These are phyloP conservation scores for Mythimna impura DNA, from an alignment of 2,888 invertebrate species.

Conservation along the genomic window DNA sequence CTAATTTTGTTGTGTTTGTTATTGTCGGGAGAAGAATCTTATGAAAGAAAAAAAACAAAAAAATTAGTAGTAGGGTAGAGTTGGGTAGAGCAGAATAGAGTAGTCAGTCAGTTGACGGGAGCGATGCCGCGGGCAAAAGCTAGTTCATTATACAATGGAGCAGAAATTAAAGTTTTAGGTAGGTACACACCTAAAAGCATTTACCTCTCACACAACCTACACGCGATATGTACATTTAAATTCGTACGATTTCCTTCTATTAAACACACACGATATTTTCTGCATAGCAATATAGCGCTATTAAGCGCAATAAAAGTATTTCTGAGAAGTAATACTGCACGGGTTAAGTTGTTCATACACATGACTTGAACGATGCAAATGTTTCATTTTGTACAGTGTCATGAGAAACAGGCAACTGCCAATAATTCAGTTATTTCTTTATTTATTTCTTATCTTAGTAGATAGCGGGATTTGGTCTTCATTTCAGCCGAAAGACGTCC, in stretches of 20 bases:
- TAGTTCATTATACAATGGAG: neutral
- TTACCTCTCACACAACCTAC: slow-evolving; percentile 3
- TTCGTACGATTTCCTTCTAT: slow-evolving; percentile 27
- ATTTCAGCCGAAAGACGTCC: too few species aligned
- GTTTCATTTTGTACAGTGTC: slow-evolving; percentile 21
- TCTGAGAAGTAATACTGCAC: slow-evolving; percentile 31
- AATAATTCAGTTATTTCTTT: neutral
- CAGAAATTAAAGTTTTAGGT: slow-evolving; percentile 1
- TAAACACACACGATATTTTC: slow-evolving; percentile 19
- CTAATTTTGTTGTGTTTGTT: too few species aligned
- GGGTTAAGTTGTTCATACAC: slow-evolving; percentile 14
- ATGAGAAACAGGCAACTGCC: neutral
- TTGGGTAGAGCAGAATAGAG: too few species aligned
- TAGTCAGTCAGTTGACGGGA: too few species aligned
- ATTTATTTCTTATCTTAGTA: too few species aligned
- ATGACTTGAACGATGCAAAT: slow-evolving; percentile 16
- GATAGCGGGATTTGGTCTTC: too few species aligned
- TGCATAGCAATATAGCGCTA: slow-evolving; percentile 26
- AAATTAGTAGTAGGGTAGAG: too few species aligned
- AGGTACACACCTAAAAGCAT: neutral
- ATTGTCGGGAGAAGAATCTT: too few species aligned
- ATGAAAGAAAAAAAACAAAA: too few species aligned
- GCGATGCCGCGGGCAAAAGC: too few species aligned
- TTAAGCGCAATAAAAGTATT: slow-evolving; percentile 30
- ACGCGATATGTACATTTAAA: slow-evolving; percentile 42